Evolutionary conservation across 2,888 invertebrate species (phyloP).

Genomic region (Colostygia pectinataria): DNA sequence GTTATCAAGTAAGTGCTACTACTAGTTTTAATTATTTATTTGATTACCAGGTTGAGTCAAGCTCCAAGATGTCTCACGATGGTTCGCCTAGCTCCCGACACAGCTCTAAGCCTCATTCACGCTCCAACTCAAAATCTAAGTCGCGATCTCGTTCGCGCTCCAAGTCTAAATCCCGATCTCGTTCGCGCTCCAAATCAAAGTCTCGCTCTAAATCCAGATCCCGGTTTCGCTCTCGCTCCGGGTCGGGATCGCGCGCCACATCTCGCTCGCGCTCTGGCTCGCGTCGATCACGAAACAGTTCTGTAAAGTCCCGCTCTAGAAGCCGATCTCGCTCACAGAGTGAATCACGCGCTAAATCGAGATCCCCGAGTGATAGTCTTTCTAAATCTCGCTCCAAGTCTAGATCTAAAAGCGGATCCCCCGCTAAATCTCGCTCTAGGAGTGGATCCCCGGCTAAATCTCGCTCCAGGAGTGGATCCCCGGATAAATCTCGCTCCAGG

Average conservation of each 20-base stretch:
- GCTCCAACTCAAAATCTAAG: conserved; percentile 40
- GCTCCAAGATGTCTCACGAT: conserved; percentile 62
- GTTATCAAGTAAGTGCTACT: too few species aligned
- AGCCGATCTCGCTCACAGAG: conserved; percentile 23
- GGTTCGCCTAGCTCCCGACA: conserved; percentile 51
- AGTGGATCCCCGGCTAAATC: conserved; percentile 31
- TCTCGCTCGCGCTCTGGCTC: conserved; percentile 39
- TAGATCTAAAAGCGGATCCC: conserved; percentile 22
- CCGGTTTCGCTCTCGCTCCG: conserved; percentile 19
- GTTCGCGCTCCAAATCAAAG: conserved; percentile 26
- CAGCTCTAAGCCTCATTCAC: conserved; percentile 21
- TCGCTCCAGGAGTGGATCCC: conserved; percentile 37
- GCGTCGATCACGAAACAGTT: conserved; percentile 37
- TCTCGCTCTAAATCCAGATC: conserved; percentile 24
- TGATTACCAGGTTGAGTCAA: conserved; percentile 57
- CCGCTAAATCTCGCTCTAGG: conserved; percentile 19
- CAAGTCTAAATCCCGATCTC: conserved; percentile 1
- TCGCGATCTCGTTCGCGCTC: conserved; percentile 9
- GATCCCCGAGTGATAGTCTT: conserved; percentile 2
- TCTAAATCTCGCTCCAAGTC: conserved; percentile 13
- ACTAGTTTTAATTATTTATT: too few species aligned
- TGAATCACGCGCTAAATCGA: conserved; percentile 8
- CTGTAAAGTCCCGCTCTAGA: conserved; percentile 25
- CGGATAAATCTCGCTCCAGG: conserved; percentile 32
- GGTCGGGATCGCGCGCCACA: conserved; percentile 21